Conservation (phyloP, 1,140 invertebrate genomes). For the Drosophila virilis region DNA sequence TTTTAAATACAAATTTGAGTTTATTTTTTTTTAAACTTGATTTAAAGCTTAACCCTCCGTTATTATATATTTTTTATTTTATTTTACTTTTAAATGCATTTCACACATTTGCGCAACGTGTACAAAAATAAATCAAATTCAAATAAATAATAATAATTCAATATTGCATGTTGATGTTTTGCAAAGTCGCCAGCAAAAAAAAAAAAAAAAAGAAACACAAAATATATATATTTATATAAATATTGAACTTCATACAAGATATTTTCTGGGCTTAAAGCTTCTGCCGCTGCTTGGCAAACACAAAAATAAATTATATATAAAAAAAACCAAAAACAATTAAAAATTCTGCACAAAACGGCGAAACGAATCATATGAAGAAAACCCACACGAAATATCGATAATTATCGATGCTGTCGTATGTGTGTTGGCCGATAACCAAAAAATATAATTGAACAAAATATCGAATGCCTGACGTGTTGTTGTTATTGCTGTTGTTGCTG, state of each 20-base stretch:
- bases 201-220: slow-evolving; percentile 23
- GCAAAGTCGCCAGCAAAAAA: slow-evolving; percentile 40
- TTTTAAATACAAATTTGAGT: too few relatives aligned
- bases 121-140: slow-evolving; percentile 46
- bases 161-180: slow-evolving; percentile 80
- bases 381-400: slow-evolving; percentile 48
- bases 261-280: slow-evolving; percentile 39
- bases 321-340: background rate
- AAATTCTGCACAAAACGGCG: slow-evolving; percentile 70
- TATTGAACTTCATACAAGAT: slow-evolving; percentile 24
- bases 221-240: slow-evolving; percentile 20
- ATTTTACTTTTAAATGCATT: slow-evolving; percentile 11
- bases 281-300: slow-evolving; percentile 29
- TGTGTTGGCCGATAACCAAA: slow-evolving; percentile 48
- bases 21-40: background rate
- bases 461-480: slow-evolving; percentile 31
- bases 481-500: slow-evolving; percentile 36
- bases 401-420: slow-evolving; percentile 57
- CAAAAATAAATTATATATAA: slow-evolving; percentile 3
- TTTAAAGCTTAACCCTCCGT: background rate
- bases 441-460: slow-evolving; percentile 19
- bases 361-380: slow-evolving; percentile 64
- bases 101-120: slow-evolving; percentile 51
- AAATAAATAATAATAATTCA: slow-evolving; percentile 42
- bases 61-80: background rate